Conservation (phyloP, 2,888 invertebrate species). For the Catocala fraxini region DNA sequence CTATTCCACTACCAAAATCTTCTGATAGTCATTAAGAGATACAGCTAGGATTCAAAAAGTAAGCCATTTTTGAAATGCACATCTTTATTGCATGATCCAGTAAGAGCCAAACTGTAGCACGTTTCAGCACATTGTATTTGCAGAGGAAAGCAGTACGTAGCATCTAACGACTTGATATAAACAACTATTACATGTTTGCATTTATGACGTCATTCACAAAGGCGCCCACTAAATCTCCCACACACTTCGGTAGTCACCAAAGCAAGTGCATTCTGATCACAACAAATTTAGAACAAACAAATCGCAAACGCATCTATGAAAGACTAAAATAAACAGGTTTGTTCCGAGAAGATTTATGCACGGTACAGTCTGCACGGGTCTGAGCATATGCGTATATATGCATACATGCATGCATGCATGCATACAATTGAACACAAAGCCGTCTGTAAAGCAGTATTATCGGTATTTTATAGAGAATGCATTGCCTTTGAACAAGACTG, state of each 20-base stretch:
- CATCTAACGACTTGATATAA: too few relatives aligned
- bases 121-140: too few relatives aligned
- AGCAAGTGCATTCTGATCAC: conserved; percentile 38
- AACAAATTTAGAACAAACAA: conserved; percentile 51
- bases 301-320: conserved; percentile 45
- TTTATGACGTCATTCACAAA: conserved; percentile 12
- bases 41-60: too few relatives aligned
- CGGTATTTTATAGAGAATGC: conserved; percentile 64
- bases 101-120: too few relatives aligned
- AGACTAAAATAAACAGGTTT: conserved; percentile 63
- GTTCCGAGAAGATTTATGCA: conserved; percentile 63
- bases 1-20: too few relatives aligned
- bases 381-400: conserved; percentile 19
- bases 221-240: conserved; percentile 5
- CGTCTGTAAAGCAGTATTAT: conserved; percentile 60
- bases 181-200: too few relatives aligned
- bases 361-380: conserved; percentile 29
- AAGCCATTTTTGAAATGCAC: too few relatives aligned
- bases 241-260: conserved; percentile 23
- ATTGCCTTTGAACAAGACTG: conserved; percentile 52
- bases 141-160: too few relatives aligned
- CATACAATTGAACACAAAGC: conserved; percentile 57
- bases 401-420: conserved; percentile 51
- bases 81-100: too few relatives aligned
- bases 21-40: too few relatives aligned